Conservation (phyloP, 2,888 invertebrate genomes). For the Candidula unifasciata region DNA sequence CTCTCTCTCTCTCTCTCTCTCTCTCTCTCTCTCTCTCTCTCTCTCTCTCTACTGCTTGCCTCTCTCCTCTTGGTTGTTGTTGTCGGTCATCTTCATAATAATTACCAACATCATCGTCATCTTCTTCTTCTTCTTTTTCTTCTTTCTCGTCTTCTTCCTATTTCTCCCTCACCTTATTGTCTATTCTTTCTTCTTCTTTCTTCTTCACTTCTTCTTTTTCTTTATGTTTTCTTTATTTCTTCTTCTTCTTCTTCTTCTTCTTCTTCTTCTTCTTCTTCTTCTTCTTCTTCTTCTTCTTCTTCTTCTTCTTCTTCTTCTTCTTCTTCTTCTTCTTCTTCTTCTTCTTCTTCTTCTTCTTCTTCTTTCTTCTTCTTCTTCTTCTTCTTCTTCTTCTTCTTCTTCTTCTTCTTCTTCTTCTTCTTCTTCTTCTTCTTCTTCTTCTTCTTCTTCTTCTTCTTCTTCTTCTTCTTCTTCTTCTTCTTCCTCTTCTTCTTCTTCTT, state of each 20-base stretch:
- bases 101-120: no score
- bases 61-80: no score
- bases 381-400: not conserved
- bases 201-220: not conserved
- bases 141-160: not conserved
- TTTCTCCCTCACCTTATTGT: slow-evolving; percentile 2
- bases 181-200: no score
- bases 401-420: not conserved
- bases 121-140: no score
- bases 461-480: not conserved
- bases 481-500: not conserved
- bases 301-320: slow-evolving; percentile 12
- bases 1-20: not conserved
- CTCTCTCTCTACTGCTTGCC: no score
- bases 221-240: not conserved
- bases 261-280: not conserved
- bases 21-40: not conserved
- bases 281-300: slow-evolving; percentile 10
- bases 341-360: not conserved
- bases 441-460: slow-evolving; percentile 14
- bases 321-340: not conserved
- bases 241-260: slow-evolving; percentile 2
- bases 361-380: not conserved
- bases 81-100: no score
- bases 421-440: slow-evolving; percentile 31